Evolutionary conservation across 2,888 invertebrate genomes (phyloP), one percentile per base, ranked within the genome.

Genomic region (Acronicta aceris): DNA sequence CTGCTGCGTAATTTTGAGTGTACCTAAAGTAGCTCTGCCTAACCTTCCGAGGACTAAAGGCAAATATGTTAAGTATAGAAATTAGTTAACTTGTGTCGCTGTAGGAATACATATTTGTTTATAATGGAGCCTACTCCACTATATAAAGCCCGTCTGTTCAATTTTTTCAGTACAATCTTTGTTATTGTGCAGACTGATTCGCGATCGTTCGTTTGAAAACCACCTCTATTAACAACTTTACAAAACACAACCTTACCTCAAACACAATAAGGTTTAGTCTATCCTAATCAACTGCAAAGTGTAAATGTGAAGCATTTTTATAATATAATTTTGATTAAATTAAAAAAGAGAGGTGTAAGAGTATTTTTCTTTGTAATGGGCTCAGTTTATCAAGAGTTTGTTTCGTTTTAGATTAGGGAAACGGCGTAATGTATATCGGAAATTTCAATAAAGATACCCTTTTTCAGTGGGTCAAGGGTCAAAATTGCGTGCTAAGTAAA

Each of bases 251-350:
- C 64, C 66, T 51, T 69, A 17, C n/a, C 0, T 0, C 5, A 41
- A 56, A 8, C 38, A 16, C 15, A 27, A 71, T 60, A 74, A 47
- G 59, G 46, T 30, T 36, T 15, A 47, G 46, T 21, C 30, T 38
- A 2, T 4, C 33, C 36, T 50, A 41, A 5, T 6, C 1, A 16
- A 13, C 1, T 10, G 48, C 13, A 10, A 25, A 43, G 33, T 47
- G 17, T 50, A 47, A 69, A 59, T 59, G 27, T 16, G 16, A 42
- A 48, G 60, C 61, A 70, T 81, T 82, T 81, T 75, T 65, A 78
- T 33, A 33, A 33, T 72, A 76, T 80, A 81, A 80, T 81, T 82
- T 81, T 81, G 78, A 79, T 83, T 79, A 82, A 82, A 83, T 83
- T 78, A 72, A 75, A 78, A 82, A 81, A 78, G 68, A 49, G 54